phyloP scores from a whole-genome alignment of 2,888 invertebrate genomes.

The Nomada fabriciana region DNA sequence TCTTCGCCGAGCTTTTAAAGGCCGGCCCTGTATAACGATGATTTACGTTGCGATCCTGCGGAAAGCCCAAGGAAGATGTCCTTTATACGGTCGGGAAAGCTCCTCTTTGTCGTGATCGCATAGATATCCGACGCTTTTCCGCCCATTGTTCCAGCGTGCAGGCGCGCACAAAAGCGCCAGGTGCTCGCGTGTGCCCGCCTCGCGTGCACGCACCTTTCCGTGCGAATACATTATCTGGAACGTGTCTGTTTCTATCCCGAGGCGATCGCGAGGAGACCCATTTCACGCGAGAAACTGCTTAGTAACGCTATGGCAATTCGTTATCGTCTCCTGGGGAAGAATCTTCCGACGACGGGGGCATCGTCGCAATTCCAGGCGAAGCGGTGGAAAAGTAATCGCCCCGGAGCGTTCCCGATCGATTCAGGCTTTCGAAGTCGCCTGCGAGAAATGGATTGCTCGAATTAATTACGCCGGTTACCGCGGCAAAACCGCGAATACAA shows the following conservation, averaged over 20 bases:
- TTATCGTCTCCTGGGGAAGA: slow-evolving; percentile 5
- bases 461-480: slow-evolving; percentile 22
- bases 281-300: slow-evolving; percentile 53
- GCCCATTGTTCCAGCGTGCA: slow-evolving; percentile 64
- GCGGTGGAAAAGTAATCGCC: slow-evolving; percentile 12
- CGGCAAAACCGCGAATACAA: slow-evolving; percentile 15
- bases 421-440: neutral
- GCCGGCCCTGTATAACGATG: slow-evolving; percentile 64
- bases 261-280: slow-evolving; percentile 30
- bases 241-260: slow-evolving; percentile 50
- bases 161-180: slow-evolving; percentile 18
- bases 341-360: neutral
- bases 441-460: slow-evolving; percentile 20
- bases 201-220: slow-evolving; percentile 52
- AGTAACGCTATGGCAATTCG: slow-evolving; percentile 59
- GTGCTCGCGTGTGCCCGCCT: neutral
- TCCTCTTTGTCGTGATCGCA: slow-evolving; percentile 71
- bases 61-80: slow-evolving; percentile 51
- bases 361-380: slow-evolving; percentile 15
- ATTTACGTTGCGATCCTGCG: slow-evolving; percentile 67
- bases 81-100: slow-evolving; percentile 69
- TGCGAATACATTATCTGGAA: slow-evolving; percentile 55
- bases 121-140: slow-evolving; percentile 67
- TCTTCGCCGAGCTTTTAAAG: slow-evolving; percentile 62
- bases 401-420: slow-evolving; percentile 5